Evolutionary conservation across 2,113 vertebrate species (phyloP).

Genomic region (Nothoprocta perdicaria): DNA sequence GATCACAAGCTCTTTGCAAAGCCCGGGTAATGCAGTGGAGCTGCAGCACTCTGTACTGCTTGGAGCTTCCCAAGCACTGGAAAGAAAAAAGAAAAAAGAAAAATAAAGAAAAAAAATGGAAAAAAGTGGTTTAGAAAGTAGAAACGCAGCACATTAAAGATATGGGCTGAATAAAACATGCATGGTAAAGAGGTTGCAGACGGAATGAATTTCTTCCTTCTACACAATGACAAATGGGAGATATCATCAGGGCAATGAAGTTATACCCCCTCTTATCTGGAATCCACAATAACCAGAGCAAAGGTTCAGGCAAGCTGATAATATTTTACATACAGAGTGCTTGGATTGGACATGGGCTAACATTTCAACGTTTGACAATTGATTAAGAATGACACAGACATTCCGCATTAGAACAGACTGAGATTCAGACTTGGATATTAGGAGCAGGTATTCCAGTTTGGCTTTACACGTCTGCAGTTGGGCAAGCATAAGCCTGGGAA

Average conservation of each 20-base stretch:
- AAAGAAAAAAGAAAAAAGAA: background rate
- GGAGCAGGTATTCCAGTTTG: background rate
- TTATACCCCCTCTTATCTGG: background rate
- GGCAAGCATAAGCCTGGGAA: background rate
- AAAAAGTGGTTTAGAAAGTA: no score
- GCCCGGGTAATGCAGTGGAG: background rate
- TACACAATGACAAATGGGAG: background rate
- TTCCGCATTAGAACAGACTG: no score
- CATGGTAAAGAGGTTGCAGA: background rate
- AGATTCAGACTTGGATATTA: background rate
- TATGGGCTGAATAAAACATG: background rate
- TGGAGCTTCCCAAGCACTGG: background rate
- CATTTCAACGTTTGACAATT: background rate
- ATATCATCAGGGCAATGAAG: background rate
- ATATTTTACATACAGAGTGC: background rate
- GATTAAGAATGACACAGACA: background rate
- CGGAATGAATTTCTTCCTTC: background rate
- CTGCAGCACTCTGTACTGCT: background rate
- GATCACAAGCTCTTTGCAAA: background rate
- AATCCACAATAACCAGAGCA: background rate
- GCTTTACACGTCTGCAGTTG: background rate
- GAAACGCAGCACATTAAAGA: background rate
- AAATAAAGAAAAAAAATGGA: background rate
- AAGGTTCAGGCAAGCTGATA: background rate
- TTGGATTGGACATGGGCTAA: background rate